Conservation (phyloP, 2,888 invertebrate genomes). For the Acrobasis suavella region DNA sequence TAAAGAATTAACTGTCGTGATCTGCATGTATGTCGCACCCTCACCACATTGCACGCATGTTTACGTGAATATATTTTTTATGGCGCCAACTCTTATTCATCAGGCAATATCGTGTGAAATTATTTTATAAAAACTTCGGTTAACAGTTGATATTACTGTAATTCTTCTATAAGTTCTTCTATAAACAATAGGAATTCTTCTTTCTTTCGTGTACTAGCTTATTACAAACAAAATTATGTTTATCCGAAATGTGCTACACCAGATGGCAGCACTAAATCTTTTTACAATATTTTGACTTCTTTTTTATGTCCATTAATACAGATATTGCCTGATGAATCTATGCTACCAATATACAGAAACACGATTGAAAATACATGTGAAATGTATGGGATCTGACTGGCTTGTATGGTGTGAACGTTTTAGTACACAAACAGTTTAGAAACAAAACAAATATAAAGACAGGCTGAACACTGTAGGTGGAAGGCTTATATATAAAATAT, state of each 20-base stretch:
- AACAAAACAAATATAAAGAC: slow-evolving; percentile 22
- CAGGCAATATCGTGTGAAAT: not conserved
- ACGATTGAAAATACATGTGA: slow-evolving; percentile 3
- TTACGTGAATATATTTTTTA: not conserved
- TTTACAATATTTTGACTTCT: too few relatives aligned
- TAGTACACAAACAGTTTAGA: slow-evolving; percentile 23
- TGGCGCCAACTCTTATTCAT: not conserved
- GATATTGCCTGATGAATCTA: too few relatives aligned
- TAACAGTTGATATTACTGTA: too few relatives aligned
- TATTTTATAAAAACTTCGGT: too few relatives aligned
- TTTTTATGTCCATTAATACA: too few relatives aligned
- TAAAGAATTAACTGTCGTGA: not conserved
- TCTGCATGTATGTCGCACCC: not conserved
- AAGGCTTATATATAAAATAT: not conserved
- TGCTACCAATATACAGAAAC: slow-evolving; percentile 1
- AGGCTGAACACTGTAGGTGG: not conserved
- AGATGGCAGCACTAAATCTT: too few relatives aligned
- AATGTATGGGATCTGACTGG: slow-evolving; percentile 13
- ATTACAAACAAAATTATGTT: too few relatives aligned
- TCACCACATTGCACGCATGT: slow-evolving; percentile 19
- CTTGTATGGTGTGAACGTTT: slow-evolving; percentile 31
- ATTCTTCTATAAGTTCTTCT: too few relatives aligned
- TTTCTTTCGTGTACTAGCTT: too few relatives aligned
- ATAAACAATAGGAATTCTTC: too few relatives aligned
- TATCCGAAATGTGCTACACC: too few relatives aligned